Percentiles rank a stretch among this genome's conserved stretches.
Evolutionary conservation across 2,113 vertebrate genomes (phyloP).

Genomic region (Heteronetta atricapilla): DNA sequence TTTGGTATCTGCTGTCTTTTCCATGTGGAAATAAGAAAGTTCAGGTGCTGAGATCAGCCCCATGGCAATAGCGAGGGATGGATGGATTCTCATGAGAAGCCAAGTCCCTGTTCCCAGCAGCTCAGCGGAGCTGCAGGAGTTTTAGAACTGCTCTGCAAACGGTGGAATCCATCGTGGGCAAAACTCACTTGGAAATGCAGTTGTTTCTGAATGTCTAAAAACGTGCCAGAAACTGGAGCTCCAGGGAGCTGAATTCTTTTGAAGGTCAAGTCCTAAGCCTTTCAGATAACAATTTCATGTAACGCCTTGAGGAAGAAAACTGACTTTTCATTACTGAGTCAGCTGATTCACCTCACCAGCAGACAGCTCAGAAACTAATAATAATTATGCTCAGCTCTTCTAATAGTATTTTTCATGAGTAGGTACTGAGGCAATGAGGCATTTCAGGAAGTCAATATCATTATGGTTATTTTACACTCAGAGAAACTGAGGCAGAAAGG

Average conservation of each 20-base stretch:
- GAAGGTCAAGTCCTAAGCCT: not conserved
- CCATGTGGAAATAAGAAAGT: not conserved
- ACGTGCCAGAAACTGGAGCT: not conserved
- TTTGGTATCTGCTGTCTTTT: not conserved
- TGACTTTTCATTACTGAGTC: slow-evolving; percentile 31
- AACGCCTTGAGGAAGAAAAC: slow-evolving; percentile 12
- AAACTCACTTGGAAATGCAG: not conserved
- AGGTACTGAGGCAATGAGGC: slow-evolving; percentile 16
- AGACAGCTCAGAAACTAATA: not conserved
- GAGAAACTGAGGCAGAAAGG: slow-evolving; percentile 61
- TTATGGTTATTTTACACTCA: not conserved
- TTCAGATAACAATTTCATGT: not conserved
- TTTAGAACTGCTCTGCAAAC: not conserved
- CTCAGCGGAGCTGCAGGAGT: not conserved
- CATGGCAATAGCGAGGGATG: accelerated
- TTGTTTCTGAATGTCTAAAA: not conserved
- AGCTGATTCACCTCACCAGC: slow-evolving; percentile 1
- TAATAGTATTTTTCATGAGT: slow-evolving; percentile 7
- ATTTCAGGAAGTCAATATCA: not conserved
- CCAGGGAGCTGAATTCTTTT: not conserved
- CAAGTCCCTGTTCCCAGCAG: accelerated
- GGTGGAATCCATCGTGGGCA: accelerated
- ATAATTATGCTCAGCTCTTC: not conserved
- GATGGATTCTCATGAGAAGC: not conserved
- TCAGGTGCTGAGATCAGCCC: not conserved